These are phyloP conservation scores for Monoplex corrugatus DNA, from an alignment of 2,888 invertebrate genomes.

Conservation along the genomic window DNA sequence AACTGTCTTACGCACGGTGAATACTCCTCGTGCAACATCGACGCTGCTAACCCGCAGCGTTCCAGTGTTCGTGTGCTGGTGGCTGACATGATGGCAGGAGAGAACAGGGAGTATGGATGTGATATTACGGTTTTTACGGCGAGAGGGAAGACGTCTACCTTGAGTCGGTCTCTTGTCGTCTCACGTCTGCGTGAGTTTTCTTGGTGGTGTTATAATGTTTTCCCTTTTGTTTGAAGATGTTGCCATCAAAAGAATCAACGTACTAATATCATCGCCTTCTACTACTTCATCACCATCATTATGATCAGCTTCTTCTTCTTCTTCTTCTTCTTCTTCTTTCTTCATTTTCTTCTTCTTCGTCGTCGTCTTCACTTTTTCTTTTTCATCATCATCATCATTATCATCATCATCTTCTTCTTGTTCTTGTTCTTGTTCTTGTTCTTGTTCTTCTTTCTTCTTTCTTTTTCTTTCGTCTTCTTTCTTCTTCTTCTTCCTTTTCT, in stretches of 20 bases:
- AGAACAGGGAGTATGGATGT: slow-evolving; percentile 40
- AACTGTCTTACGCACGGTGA: slow-evolving; percentile 32
- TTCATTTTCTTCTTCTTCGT: too few relatives aligned
- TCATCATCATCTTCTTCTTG: not conserved
- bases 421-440: not conserved
- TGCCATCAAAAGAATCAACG: too few relatives aligned
- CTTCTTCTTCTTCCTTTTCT: not conserved
- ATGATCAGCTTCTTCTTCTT: too few relatives aligned
- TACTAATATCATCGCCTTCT: too few relatives aligned
- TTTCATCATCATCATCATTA: not conserved
- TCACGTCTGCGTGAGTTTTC: slow-evolving; percentile 16
- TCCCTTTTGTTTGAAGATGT: too few relatives aligned
- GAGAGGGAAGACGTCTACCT: slow-evolving; percentile 6
- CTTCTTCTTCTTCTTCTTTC: too few relatives aligned
- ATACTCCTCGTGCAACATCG: slow-evolving; percentile 31
- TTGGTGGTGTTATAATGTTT: not conserved
- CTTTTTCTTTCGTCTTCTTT: not conserved
- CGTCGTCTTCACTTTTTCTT: too few relatives aligned
- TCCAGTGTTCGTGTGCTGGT: slow-evolving; percentile 34
- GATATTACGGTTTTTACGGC: slow-evolving; percentile 17
- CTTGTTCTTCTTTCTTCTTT: not conserved
- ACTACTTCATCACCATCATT: too few relatives aligned
- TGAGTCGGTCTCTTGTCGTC: not conserved
- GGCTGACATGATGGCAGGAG: slow-evolving; percentile 37
- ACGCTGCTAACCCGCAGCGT: not conserved